Conservation (phyloP, 2,797 vertebrate genomes). For the Hemibagrus guttatus region DNA sequence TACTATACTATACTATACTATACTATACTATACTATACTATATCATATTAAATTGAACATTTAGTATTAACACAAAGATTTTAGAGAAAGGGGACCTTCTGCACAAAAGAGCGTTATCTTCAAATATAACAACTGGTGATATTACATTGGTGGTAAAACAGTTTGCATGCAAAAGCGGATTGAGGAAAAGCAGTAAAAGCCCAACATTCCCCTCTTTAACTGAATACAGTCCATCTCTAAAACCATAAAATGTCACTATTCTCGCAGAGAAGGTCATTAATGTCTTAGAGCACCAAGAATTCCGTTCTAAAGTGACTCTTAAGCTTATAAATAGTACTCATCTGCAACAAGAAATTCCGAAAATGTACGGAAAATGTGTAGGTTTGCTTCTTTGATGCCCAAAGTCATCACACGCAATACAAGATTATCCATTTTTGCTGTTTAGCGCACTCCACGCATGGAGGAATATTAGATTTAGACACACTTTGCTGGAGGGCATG, state of each 20-base stretch:
- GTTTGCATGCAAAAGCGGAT: neutral
- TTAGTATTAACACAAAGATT: no score
- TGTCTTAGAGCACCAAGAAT: neutral
- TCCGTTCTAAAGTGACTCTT: constrained; percentile 1
- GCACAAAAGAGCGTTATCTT: no score
- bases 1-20: neutral
- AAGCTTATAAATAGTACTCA: neutral
- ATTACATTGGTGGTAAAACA: neutral
- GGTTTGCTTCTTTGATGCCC: constrained; percentile 19
- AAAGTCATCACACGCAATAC: constrained; percentile 10
- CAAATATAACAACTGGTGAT: no score
- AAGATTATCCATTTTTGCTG: constrained; percentile 18
- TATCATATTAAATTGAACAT: no score
- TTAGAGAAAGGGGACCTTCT: no score
- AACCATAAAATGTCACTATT: constrained; percentile 12
- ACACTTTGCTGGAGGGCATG: constrained; percentile 35
- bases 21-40: neutral
- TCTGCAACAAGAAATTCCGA: neutral
- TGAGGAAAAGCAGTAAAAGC: neutral
- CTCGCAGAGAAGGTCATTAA: neutral
- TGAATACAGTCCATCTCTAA: constrained; percentile 10
- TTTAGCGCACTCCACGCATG: constrained; percentile 18
- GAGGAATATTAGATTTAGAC: constrained; percentile 47
- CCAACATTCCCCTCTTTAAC: neutral
- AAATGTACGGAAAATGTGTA: neutral